Evolutionary conservation across 2,797 vertebrate species (phyloP).

Genomic region (Danio jaintianensis): DNA sequence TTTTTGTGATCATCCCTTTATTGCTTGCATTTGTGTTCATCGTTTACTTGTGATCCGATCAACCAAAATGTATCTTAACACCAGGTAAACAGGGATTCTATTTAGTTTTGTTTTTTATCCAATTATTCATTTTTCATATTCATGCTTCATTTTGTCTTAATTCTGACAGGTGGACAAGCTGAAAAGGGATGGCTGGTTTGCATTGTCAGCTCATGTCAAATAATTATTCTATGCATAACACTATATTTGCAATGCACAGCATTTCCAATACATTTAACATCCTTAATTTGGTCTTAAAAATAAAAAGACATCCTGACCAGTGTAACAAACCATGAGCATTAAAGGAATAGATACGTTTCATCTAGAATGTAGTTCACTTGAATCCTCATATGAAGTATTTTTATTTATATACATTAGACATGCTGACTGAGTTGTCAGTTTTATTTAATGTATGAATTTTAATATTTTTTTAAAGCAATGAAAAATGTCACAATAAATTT

Average conservation of each 20-base stretch:
- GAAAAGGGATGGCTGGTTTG: slow-evolving; percentile 88
- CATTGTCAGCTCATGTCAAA: slow-evolving; percentile 81
- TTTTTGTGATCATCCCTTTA: no score
- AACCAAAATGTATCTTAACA: no score
- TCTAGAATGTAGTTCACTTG: not conserved
- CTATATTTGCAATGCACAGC: not conserved
- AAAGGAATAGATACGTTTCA: not conserved
- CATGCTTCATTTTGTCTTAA: slow-evolving; percentile 34
- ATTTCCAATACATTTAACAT: not conserved
- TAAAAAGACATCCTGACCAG: slow-evolving; percentile 25
- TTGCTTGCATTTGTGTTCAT: no score
- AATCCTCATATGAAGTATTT: slow-evolving; percentile 12
- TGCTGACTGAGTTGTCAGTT: not conserved
- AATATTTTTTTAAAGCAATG: not conserved
- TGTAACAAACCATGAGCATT: not conserved
- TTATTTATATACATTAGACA: not conserved
- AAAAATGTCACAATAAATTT: slow-evolving; percentile 18
- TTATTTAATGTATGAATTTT: not conserved
- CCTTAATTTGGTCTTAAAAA: slow-evolving; percentile 1
- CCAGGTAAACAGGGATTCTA: no score
- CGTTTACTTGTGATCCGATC: no score
- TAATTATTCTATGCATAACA: slow-evolving; percentile 58
- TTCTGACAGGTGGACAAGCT: slow-evolving; percentile 77
- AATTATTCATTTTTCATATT: not conserved
- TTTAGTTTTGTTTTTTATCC: no score